Evolutionary conservation across 2,797 vertebrate species (phyloP).

Genomic region (Eremophila alpestris): DNA sequence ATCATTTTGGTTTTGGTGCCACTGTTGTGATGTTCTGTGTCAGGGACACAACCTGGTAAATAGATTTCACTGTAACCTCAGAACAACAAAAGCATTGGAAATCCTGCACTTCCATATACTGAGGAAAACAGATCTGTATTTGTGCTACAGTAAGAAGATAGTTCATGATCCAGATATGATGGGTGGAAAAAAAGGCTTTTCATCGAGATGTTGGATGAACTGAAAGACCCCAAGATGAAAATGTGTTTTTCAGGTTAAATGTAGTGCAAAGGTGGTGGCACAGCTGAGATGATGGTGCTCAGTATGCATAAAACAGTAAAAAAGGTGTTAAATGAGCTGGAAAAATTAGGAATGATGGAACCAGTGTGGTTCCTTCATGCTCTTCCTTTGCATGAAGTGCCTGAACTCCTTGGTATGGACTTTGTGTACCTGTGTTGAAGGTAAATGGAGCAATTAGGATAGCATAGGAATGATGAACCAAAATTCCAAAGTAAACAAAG

Average conservation of each 20-base stretch:
- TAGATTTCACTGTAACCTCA: background rate
- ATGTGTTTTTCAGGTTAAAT: slow-evolving; percentile 17
- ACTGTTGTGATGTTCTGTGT: background rate
- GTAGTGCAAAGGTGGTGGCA: slow-evolving; percentile 10
- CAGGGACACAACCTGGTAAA: background rate
- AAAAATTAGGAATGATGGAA: slow-evolving; percentile 30
- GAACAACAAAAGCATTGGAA: background rate
- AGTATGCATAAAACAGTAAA: slow-evolving; percentile 1
- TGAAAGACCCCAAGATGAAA: background rate
- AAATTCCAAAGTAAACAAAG: background rate
- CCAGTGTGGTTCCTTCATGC: background rate
- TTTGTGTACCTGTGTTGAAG: background rate
- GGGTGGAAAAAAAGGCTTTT: background rate
- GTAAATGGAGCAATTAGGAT: background rate
- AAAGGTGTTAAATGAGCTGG: slow-evolving; percentile 38
- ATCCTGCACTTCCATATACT: slow-evolving; percentile 15
- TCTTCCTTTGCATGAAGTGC: background rate
- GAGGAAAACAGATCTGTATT: background rate
- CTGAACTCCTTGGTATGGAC: background rate
- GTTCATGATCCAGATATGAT: background rate
- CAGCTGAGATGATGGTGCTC: slow-evolving; percentile 34
- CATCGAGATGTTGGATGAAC: background rate
- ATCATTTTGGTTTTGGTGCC: background rate
- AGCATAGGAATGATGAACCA: background rate
- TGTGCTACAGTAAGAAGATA: background rate